Conservation (phyloP, 2,113 vertebrate genomes). For the Triplophysa siluroides region DNA sequence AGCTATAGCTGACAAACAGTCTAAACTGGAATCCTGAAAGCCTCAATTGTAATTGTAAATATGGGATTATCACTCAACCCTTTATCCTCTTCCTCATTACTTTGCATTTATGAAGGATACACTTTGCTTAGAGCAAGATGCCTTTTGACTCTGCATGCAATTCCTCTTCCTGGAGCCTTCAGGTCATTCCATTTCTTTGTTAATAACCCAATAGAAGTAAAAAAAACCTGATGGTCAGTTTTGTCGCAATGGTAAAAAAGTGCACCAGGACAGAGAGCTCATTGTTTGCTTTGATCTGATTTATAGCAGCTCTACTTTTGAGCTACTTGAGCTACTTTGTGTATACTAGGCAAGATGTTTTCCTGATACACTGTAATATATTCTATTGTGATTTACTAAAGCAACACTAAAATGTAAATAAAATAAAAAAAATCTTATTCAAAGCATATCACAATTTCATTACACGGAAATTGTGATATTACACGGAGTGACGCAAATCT, state of each 20-base stretch:
- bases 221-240: slow-evolving; percentile 38
- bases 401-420: no score
- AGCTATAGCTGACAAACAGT: no score
- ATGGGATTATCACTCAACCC: background rate
- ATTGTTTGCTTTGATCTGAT: slow-evolving; percentile 57
- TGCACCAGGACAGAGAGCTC: slow-evolving; percentile 63
- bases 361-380: background rate
- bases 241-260: slow-evolving; percentile 65
- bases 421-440: background rate
- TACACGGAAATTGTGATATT: no score
- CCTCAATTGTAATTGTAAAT: no score
- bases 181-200: background rate
- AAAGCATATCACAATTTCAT: no score
- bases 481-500: no score
- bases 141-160: background rate
- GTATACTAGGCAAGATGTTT: background rate
- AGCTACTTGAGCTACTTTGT: background rate
- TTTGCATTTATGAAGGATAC: background rate
- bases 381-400: no score
- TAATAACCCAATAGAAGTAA: slow-evolving; percentile 44
- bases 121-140: background rate
- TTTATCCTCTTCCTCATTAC: slow-evolving; percentile 4
- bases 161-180: background rate
- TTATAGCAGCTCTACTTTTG: background rate
- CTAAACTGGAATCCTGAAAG: no score